Percentiles rank a stretch among this genome's conserved stretches.
These are phyloP conservation scores for Nothoprocta perdicaria DNA, from an alignment of 2,113 vertebrate genomes.

Conservation along the genomic window DNA sequence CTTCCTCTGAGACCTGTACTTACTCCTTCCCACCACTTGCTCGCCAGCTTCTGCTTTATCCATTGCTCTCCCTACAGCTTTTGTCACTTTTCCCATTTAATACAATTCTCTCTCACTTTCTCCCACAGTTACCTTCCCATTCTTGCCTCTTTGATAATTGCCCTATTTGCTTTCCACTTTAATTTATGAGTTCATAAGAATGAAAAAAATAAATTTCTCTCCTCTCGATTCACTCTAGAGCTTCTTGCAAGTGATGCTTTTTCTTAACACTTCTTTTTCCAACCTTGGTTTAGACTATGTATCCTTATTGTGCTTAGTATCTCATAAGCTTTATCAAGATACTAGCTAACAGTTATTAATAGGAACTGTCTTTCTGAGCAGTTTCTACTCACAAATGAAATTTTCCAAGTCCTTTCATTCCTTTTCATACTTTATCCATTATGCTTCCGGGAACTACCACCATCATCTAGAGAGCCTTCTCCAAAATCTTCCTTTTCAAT, in stretches of 20 bases:
- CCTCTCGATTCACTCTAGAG: neutral
- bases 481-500: neutral
- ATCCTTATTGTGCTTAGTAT: neutral
- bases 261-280: neutral
- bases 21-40: neutral
- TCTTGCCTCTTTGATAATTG: neutral
- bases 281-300: neutral
- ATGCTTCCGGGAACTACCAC: neutral
- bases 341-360: neutral
- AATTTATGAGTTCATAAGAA: neutral
- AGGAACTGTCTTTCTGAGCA: neutral
- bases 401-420: neutral
- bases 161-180: neutral
- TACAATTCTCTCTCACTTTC: neutral
- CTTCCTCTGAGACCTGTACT: neutral
- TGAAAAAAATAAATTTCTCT: neutral
- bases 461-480: accelerated
- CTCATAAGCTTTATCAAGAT: neutral
- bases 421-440: neutral
- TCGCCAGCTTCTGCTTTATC: neutral
- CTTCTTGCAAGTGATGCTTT: neutral
- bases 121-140: neutral
- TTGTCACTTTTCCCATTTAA: neutral
- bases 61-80: neutral
- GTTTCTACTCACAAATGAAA: neutral